Evolutionary conservation across 2,888 invertebrate genomes (phyloP), one percentile per base, ranked within the genome.

Genomic region (Pollenia amentaria): DNA sequence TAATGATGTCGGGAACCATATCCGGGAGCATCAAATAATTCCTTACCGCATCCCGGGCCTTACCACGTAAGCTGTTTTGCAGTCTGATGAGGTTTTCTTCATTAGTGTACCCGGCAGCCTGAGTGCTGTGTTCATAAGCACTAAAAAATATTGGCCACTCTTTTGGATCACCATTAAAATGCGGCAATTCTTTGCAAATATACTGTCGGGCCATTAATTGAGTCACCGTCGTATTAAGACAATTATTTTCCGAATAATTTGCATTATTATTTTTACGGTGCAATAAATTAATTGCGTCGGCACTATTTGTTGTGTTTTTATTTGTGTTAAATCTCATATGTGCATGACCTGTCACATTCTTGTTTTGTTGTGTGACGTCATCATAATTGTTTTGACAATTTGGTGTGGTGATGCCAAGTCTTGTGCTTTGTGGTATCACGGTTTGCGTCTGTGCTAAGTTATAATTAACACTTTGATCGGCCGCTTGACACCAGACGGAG

Each of bases 131-230:
- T 18, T 73, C 46, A 38, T 46, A 73, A 3, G 46, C 29, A 46
- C 73, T 73, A 3, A 73, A 38, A 9, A 73, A 73, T n/a, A 57
- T 60, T 0, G 60, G 73, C 73, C 73, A 73, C 21, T 73, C 57
- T 7, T n/a, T 12, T n/a, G 73, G 73, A 11, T 60, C 60, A 14
- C 73, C 73, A 73, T 72, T 72, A 72, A 72, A 72, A 0, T 4
- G 0, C 0, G 57, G 72, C 29, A 72, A 21, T 21, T 72, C 57
- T 3, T 38, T 57, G 1, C 44, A 11, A 14, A 72, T 11, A 29
- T n/a, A 18, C 10, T 73, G 60, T 2, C 60, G 21, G 3, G 73
- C 73, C 18, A 60, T 8, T 6, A 73, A 3, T 60, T 73, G 60
- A 3, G 72, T 72, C 11, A 14, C 11, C n/a, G n/a, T n/a, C n/a